A percentile compares a stretch with the other conserved stretches of the same genome.
These are phyloP conservation scores for Sprattus sprattus DNA, from an alignment of 2,113 vertebrate species.

Conservation along the genomic window DNA sequence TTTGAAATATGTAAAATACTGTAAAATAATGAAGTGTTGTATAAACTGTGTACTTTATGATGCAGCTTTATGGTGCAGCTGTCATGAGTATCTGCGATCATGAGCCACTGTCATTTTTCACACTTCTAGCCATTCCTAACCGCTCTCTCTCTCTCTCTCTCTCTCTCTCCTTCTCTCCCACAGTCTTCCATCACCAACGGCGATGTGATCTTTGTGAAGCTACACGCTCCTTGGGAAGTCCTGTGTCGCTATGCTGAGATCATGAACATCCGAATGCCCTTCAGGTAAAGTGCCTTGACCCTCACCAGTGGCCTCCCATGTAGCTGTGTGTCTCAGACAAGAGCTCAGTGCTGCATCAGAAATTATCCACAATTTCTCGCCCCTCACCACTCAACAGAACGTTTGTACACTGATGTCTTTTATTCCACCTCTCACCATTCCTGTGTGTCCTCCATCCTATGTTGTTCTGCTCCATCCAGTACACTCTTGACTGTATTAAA, in stretches of 20 bases:
- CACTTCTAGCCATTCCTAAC: background rate
- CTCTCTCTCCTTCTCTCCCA: constrained; percentile 62
- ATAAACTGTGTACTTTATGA: background rate
- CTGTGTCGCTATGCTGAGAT: constrained; percentile 91
- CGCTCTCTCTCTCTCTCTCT: constrained; percentile 59
- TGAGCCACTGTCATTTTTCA: background rate
- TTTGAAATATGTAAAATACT: no score
- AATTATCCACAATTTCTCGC: background rate
- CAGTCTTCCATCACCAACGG: constrained; percentile 89
- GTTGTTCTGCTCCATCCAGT: constrained; percentile 7
- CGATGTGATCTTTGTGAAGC: constrained; percentile 92
- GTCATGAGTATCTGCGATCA: background rate
- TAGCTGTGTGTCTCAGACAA: background rate
- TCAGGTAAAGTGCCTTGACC: constrained; percentile 73
- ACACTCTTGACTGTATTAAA: background rate
- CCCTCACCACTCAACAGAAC: background rate
- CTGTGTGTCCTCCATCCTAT: background rate
- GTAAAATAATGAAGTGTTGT: no score
- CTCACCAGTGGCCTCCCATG: background rate
- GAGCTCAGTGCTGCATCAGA: background rate
- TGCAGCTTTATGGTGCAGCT: background rate
- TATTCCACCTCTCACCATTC: background rate
- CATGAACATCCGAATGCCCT: constrained; percentile 97
- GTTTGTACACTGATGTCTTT: background rate
- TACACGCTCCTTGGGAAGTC: constrained; percentile 93